Base-by-base conservation (phyloP, 2,888 invertebrate genomes). In the Hydroisotoma schaefferi region DNA sequence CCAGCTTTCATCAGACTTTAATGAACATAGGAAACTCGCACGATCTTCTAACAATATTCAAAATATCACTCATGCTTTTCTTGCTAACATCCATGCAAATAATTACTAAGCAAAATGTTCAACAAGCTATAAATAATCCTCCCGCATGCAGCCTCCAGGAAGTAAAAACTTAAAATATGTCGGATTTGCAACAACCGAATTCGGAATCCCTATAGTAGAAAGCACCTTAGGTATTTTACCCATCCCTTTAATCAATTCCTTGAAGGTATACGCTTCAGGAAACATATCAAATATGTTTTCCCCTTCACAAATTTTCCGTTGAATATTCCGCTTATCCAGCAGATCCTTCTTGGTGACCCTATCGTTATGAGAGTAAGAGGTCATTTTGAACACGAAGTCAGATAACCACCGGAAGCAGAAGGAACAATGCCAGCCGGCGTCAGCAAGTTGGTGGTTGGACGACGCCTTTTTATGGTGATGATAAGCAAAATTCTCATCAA, bases 361-460 rank as follows among this genome's bases (percentile, higher is more conserved):
- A 47, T 66, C 66, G 44, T 28, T 55, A 23, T 66, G 66, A n/a
- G 66, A 66, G 47, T 63, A 67, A 1, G 64, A 51, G 1, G 54
- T 59, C 63, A 67, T 67, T 29, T 66, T 66, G 48, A 66, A 66
- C 1, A 63, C 28, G 57, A 66, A 66, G 2, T 66, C 56, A 4
- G 58, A 53, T 12, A 66, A 38, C n/a, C 58, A n/a, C 12, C 63
- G 44, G 33, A 66, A 66, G 26, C 66, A 66, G 38, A 66, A 66
- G 3, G 63, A 63, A 48, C 66, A 66, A 28, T 66, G 66, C 66
- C 66, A 66, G 12, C 66, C 66, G 2, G 63, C 40, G 33, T 66
- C 60, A 2, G 60, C 60, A 6, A 66, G 48, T 1, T 26, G 22
- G 20, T 62, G 47, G 12, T 43, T 40, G 4, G 62, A 59, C 18